phyloP scores from a whole-genome alignment of 1,140 invertebrate species.

The Trichonephila inaurata region DNA sequence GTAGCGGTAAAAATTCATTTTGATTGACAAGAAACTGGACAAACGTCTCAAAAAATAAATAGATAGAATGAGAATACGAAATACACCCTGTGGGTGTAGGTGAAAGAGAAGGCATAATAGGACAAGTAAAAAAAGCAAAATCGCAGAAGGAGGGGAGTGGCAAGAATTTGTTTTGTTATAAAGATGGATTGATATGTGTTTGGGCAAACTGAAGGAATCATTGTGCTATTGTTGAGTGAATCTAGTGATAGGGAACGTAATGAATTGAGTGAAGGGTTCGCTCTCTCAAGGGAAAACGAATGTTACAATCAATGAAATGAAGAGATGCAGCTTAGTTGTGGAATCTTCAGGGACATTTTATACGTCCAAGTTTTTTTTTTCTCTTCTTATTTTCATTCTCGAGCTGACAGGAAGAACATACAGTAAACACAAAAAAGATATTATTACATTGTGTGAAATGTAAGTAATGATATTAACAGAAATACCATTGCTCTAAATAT shows the following conservation, averaged over 20 bases:
- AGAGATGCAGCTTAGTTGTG: constrained; percentile 1
- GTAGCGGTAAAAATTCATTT: constrained; percentile 33
- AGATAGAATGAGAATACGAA: constrained; percentile 1
- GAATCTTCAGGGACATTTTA: neutral
- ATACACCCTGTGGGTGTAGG: constrained; percentile 7
- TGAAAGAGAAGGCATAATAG: neutral
- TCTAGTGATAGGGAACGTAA: constrained; percentile 36
- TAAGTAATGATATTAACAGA: too few species aligned
- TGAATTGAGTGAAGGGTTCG: constrained; percentile 39
- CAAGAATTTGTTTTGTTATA: constrained; percentile 40
- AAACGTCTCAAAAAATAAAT: neutral
- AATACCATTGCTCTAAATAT: too few species aligned
- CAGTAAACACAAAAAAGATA: too few species aligned
- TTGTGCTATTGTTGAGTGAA: constrained; percentile 45
- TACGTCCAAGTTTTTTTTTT: neutral
- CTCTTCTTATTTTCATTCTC: neutral
- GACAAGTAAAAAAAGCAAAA: neutral
- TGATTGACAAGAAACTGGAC: constrained; percentile 47
- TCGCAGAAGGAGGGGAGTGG: neutral
- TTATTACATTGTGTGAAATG: too few species aligned
- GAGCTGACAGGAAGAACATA: neutral
- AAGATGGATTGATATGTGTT: constrained; percentile 67
- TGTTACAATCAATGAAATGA: constrained; percentile 3
- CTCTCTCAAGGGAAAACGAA: neutral
- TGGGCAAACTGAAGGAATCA: constrained; percentile 34